These are phyloP conservation scores for Cydia amplana DNA, from an alignment of 1,140 invertebrate genomes.

Conservation along the genomic window DNA sequence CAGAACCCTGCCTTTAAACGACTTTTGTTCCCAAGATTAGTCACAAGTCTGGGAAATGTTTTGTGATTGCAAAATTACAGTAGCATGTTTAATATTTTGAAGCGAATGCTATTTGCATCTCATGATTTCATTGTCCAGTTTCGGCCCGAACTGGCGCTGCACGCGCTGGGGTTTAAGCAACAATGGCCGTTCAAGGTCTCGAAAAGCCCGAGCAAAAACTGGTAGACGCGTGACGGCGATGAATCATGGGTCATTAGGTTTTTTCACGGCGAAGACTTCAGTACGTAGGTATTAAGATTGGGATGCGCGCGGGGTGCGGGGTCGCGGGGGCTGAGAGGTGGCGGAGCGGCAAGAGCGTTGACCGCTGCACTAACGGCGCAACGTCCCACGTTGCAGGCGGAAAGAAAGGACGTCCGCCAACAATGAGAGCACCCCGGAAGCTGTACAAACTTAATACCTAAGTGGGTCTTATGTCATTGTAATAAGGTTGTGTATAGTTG, in stretches of 20 bases:
- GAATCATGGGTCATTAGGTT: conserved; percentile 20
- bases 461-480: background rate
- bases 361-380: conserved; percentile 66
- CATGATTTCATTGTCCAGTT: conserved; percentile 43
- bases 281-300: conserved; percentile 8
- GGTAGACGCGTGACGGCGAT: conserved; percentile 23
- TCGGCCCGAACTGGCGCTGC: conserved; percentile 28
- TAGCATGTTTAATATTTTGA: conserved; percentile 8
- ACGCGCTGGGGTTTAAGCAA: conserved; percentile 36
- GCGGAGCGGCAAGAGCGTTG: conserved; percentile 68
- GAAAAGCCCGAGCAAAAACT: conserved; percentile 25
- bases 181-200: conserved; percentile 20
- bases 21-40: background rate
- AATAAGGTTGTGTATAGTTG: background rate
- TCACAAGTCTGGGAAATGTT: conserved; percentile 17
- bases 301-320: conserved; percentile 25
- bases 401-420: conserved; percentile 37
- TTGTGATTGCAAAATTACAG: background rate
- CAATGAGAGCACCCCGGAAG: conserved; percentile 32
- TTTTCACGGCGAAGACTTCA: conserved; percentile 9
- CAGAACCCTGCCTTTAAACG: background rate
- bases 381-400: conserved; percentile 42
- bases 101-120: conserved; percentile 26
- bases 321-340: conserved; percentile 48
- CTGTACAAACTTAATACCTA: background rate